phyloP scores from a whole-genome alignment of 2,888 invertebrate species.

The Neoitamus cyanurus region DNA sequence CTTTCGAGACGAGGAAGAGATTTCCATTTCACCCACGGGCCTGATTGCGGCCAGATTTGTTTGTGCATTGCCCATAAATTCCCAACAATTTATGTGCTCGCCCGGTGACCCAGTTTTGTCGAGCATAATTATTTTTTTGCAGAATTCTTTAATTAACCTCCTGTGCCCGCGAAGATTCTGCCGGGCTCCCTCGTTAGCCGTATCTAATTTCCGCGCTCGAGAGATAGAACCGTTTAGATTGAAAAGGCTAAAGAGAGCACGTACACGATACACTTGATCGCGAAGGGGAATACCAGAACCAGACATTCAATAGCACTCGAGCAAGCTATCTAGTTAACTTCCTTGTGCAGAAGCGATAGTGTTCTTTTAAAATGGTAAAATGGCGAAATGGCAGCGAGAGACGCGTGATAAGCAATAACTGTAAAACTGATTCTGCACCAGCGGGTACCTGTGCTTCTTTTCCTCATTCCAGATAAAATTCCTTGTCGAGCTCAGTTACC shows the following conservation, averaged over 20 bases:
- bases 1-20: too few relatives aligned
- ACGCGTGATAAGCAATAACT: slow-evolving; percentile 23
- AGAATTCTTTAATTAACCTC: slow-evolving; percentile 9
- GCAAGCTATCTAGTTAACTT: not conserved
- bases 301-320: not conserved
- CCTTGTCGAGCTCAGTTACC: not conserved
- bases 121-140: not conserved
- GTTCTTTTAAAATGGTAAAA: slow-evolving; percentile 2
- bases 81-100: not conserved
- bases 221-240: slow-evolving; percentile 20
- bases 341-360: not conserved
- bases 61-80: not conserved
- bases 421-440: slow-evolving; percentile 24
- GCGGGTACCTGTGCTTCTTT: not conserved
- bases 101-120: not conserved
- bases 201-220: not conserved
- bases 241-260: not conserved
- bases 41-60: not conserved
- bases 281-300: not conserved
- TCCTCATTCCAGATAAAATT: slow-evolving; percentile 30
- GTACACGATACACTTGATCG: slow-evolving; percentile 22
- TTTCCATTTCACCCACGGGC: too few relatives aligned
- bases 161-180: not conserved
- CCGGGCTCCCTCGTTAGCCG: not conserved
- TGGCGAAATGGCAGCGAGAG: not conserved